Evolutionary conservation across 2,888 invertebrate genomes (phyloP).

Genomic region (Allygus modestus): DNA sequence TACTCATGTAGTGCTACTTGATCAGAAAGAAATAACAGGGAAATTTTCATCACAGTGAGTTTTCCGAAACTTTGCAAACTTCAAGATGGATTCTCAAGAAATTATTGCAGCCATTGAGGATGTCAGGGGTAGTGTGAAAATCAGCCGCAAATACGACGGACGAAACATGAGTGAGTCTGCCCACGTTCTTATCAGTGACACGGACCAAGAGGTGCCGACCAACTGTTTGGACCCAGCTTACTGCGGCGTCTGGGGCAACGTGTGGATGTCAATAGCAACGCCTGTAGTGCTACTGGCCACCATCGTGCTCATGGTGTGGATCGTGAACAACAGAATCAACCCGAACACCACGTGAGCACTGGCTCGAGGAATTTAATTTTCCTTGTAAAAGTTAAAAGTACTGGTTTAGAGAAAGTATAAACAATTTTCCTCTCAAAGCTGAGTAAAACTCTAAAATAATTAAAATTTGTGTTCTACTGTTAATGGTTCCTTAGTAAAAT

Average conservation of each 20-base stretch:
- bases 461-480: too few species aligned
- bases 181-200: not conserved
- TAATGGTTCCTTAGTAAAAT: too few species aligned
- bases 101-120: not conserved
- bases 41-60: too few species aligned
- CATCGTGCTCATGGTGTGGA: not conserved
- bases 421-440: too few species aligned
- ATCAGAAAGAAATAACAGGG: too few species aligned
- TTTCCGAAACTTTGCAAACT: slow-evolving; percentile 72
- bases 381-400: too few species aligned
- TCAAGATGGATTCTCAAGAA: not conserved
- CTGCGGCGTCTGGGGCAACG: not conserved
- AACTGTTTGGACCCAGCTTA: not conserved
- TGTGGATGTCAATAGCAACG: not conserved
- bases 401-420: too few species aligned
- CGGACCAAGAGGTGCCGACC: not conserved
- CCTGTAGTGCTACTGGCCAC: not conserved
- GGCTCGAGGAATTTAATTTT: too few species aligned
- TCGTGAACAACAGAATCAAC: not conserved
- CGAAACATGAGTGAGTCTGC: not conserved
- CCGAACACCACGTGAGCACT: too few species aligned
- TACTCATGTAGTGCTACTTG: too few species aligned
- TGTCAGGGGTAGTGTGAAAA: not conserved
- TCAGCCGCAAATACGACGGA: not conserved
- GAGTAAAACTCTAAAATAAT: too few species aligned